Percentiles rank a stretch among this genome's conserved stretches.
phyloP scores from a whole-genome alignment of 2,113 vertebrate genomes.

The Indicator indicator region DNA sequence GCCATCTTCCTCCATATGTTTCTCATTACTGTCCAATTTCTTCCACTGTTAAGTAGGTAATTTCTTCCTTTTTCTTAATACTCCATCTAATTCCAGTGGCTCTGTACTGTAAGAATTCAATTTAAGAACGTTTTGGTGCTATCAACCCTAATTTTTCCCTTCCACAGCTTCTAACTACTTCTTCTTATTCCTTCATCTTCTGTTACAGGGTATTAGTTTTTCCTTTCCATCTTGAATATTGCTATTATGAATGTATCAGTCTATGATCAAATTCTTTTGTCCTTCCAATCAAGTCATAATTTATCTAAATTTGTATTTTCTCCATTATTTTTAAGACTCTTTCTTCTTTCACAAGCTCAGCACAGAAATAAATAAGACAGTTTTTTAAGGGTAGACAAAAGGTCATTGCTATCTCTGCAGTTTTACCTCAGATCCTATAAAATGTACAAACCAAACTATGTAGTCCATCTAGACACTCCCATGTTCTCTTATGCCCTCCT shows the following conservation, averaged over 20 bases:
- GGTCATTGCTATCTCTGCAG: neutral
- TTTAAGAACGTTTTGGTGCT: neutral
- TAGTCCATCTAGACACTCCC: neutral
- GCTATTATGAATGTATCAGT: neutral
- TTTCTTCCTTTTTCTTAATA: neutral
- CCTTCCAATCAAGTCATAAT: neutral
- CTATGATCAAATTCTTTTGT: neutral
- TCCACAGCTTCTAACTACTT: neutral
- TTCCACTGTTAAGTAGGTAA: neutral
- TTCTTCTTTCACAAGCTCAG: neutral
- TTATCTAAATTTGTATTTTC: neutral
- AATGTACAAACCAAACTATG: neutral
- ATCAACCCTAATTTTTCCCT: neutral
- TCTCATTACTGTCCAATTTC: neutral
- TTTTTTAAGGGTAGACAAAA: neutral
- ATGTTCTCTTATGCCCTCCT: neutral
- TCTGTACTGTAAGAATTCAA: neutral
- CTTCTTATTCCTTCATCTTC: constrained; percentile 26
- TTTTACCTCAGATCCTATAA: neutral
- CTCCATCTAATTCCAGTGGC: neutral
- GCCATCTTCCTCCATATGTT: neutral
- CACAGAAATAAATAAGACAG: neutral
- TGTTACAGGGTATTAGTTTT: neutral
- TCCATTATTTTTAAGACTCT: neutral
- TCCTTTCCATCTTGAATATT: neutral